Evolutionary conservation across 2,888 invertebrate genomes (phyloP), one percentile per base, ranked within the genome.

Genomic region (Lasioglossum pauxillum): DNA sequence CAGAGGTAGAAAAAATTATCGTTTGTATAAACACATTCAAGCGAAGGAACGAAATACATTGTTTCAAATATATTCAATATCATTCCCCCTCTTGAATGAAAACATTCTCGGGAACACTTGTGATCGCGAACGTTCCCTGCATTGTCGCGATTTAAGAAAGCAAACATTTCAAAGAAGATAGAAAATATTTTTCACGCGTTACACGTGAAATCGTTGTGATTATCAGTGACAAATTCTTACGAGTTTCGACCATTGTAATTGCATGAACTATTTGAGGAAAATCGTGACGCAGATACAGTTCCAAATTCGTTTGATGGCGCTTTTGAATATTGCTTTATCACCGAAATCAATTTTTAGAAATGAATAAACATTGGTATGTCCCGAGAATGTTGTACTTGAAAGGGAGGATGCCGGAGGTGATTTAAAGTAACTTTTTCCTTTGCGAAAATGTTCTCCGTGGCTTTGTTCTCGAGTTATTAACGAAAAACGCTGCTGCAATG

Each of bases 1-100:
- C 41, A 41, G 71, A 71, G 71, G 41, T 87, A 49, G 73, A 46
- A 38, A 23, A 73, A 69, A 38, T 75, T 41, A 38, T 69, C 38
- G 12, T 69, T 35, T 23, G 23, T 23, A 38, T 38, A 10, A 69
- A 38, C 23, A 38, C 38, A 69, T 69, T 69, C 38, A 19, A 64
- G 31, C 31, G n/a, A n/a, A 64, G 64, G 31, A 64, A 64, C 31
- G 35, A 67, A 35, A 67, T 0, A 69, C 10, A 23, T 38, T 23
- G 23, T 35, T 38, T 38, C 69, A 23, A 35, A 69, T 69, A 35
- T 69, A 23, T 69, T 38, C 19, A 8, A 10, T 23, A 7, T 31
- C 31, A 14, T 69, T 69, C 38, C 23, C 10, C 69, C 23, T 69
- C 31, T 69, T 23, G 23, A 35, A 35, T 38, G 23, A 35, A 38